Base-by-base conservation (phyloP, 2,113 vertebrate genomes). In the Agapornis roseicollis region DNA sequence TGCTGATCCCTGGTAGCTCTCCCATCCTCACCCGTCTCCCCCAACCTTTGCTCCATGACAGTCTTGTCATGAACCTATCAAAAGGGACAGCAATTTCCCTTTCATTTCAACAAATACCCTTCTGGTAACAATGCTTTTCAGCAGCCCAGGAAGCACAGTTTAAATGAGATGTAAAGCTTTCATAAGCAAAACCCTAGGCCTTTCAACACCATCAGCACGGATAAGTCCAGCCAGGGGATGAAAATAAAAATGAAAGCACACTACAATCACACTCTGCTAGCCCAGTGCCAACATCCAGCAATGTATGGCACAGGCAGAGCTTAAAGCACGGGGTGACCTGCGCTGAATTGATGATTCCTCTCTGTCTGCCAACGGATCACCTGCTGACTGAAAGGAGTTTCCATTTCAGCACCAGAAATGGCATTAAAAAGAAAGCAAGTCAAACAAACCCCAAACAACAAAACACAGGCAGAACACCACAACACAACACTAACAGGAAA, bases 101-200 rank as follows among this genome's bases (percentile, higher is more conserved):
- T 81, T 82, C 25, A 56, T 86, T 90, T 89, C 78, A 89, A 79
- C 53, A 86, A 88, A 84, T 25, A 65, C 5, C 19, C 42, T 65
- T 47, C 65, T 10, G 2, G 18, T 31, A 83, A 86, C 80, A 86
- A 22, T 44, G 73, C 42, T 81, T 89, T 95, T 90, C 91, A 95
- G 82, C 63, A 95, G 74, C 56, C 82, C 37, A 14, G 2, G 68
- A 95, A 83, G 18, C 3, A 0, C 74, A 49, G 53, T 74, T 82
- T 28, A 84, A 61, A 71, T 19, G 87, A 93, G 41, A 92, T 15
- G 20, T 49, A 85, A 94, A 77, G 77, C 50, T 95, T 94, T 85
- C 74, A 63, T 61, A 89, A 68, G 77, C 42, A 80, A 93, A 80
- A 86, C 47, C 52, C 50, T 63, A 63, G 74, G 80, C 46, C 74